Base-by-base conservation (phyloP, 2,797 vertebrate species). In the Oophaga sylvatica region DNA sequence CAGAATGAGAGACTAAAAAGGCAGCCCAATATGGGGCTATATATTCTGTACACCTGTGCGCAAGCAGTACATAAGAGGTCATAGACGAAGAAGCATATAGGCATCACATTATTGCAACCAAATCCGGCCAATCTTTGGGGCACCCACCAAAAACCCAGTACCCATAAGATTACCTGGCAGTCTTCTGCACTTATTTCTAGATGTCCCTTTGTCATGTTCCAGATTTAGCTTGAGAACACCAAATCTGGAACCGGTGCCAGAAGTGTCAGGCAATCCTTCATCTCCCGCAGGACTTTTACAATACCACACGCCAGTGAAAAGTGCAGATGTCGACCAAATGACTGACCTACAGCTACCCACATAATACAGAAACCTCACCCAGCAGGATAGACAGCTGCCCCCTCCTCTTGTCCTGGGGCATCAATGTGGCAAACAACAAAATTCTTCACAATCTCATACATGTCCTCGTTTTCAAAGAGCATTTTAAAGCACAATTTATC, bases 371-470 rank as follows among this genome's bases (percentile, higher is more conserved):
- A 82, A 35, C 59, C 92, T 88, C 90, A 97, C 97, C 96, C 96
- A 53, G 93, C 17, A 68, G 97, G 96, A 92, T 96, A 97, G 70
- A 92, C 87, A 0, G 96, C 93, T 0, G 96, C 95, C 5, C 96
- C 96, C 0, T 97, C 96, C 92, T 97, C 96, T 91, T 98, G 97
- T 56, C 97, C 97, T 1, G 97, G 97, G 8, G 95, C 96, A 1
- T 98, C 96, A 13, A 98, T 92, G 53, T 98, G 97, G 85, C 97
- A 96, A 91, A 97, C 94, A 77, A 97, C 96, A 82, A 98, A 98
- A 90, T 96, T 97, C 94, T 98, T 97, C 85, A 97, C 96, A 9
- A 98, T 97, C 93, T 98, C 97, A 93, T 97, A 96, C 97, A 98
- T 98, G 92, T 98, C 97, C 89, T 96, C 97, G 1, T 96, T 97